Percentiles rank a stretch among this genome's conserved stretches.
These are phyloP conservation scores for Drosophila grimshawi DNA, from an alignment of 1,140 invertebrate species.

Conservation along the genomic window DNA sequence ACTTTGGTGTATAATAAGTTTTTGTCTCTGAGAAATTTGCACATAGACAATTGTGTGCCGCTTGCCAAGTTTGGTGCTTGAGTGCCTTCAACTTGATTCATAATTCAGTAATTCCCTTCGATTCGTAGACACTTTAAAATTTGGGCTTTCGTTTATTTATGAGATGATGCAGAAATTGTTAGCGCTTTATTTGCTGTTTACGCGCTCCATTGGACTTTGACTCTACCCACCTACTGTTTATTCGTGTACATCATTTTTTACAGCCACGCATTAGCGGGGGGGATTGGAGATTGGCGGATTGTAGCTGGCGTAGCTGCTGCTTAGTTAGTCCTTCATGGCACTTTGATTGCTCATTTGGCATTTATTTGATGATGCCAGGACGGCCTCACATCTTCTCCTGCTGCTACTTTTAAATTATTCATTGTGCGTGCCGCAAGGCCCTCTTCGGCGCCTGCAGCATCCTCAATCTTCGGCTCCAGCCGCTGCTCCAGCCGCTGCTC, in stretches of 20 bases:
- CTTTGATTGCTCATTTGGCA: constrained; percentile 82
- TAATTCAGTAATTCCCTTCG: constrained; percentile 53
- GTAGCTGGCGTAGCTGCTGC: constrained; percentile 35
- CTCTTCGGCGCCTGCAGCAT: constrained; percentile 10
- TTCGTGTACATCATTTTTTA: constrained; percentile 80
- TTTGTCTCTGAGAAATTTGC: constrained; percentile 19
- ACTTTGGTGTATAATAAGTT: constrained; percentile 65
- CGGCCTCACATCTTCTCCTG: constrained; percentile 18
- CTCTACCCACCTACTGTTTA: constrained; percentile 42
- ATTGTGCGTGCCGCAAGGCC: constrained; percentile 47
- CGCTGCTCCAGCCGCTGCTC: not conserved
- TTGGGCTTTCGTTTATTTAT: constrained; percentile 60
- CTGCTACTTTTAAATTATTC: constrained; percentile 66
- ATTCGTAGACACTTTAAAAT: constrained; percentile 34
- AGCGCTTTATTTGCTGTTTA: constrained; percentile 74
- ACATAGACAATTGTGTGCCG: constrained; percentile 22
- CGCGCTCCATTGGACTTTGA: constrained; percentile 61
- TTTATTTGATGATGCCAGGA: constrained; percentile 75
- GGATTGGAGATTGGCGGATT: not conserved
- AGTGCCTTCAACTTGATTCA: constrained; percentile 52
- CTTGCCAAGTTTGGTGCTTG: constrained; percentile 49
- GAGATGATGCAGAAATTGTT: constrained; percentile 58
- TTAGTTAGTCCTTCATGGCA: constrained; percentile 75
- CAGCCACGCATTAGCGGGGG: constrained; percentile 64
- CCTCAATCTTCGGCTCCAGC: constrained; percentile 20